Percentiles rank a stretch among this genome's conserved stretches.
Conservation (phyloP, 1,140 invertebrate species). For the Drosophila albomicans region DNA sequence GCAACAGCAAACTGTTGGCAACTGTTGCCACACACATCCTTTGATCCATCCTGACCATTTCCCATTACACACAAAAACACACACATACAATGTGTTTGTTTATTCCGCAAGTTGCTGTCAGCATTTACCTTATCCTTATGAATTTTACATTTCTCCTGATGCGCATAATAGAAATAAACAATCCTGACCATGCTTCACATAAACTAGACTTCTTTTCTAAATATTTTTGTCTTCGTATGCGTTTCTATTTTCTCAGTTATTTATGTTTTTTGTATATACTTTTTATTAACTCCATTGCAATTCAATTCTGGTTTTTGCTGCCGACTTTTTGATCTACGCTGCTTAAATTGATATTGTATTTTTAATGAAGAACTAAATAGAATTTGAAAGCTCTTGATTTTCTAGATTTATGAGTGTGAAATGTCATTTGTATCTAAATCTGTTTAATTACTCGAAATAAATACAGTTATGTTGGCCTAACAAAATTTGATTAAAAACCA, state of each 20-base stretch:
- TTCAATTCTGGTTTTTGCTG: background rate
- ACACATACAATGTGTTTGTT: conserved; percentile 43
- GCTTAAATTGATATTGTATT: background rate
- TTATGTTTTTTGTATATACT: background rate
- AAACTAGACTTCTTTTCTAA: background rate
- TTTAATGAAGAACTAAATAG: background rate
- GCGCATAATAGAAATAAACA: conserved; percentile 20
- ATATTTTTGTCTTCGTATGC: background rate
- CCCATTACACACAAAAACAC: conserved; percentile 12
- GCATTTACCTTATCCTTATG: conserved; percentile 46
- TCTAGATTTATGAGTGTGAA: background rate
- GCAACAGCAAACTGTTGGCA: conserved; percentile 10
- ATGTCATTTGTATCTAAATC: background rate
- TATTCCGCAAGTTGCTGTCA: conserved; percentile 44
- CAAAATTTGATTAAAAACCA: too few species aligned
- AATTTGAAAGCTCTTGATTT: background rate
- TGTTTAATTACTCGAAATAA: background rate
- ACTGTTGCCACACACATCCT: conserved; percentile 48
- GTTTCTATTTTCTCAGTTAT: background rate
- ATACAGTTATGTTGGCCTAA: too few species aligned
- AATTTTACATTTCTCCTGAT: conserved; percentile 22
- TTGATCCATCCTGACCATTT: conserved; percentile 39
- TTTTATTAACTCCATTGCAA: background rate
- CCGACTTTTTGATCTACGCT: background rate
- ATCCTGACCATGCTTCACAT: background rate